These are phyloP conservation scores for Nephila pilipes DNA, from an alignment of 1,140 invertebrate genomes.

Conservation along the genomic window DNA sequence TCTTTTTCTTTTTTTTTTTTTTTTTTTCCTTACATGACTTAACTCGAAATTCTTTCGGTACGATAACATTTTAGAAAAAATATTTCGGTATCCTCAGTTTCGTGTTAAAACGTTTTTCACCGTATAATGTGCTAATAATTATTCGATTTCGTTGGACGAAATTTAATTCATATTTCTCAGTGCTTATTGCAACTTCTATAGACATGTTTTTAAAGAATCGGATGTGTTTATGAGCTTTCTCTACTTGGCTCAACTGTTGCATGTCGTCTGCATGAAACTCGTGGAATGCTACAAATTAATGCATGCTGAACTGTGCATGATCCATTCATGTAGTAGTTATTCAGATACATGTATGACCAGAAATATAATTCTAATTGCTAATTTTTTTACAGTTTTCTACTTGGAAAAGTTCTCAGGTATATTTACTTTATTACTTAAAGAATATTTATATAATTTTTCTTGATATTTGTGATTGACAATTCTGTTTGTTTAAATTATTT, in stretches of 20 bases:
- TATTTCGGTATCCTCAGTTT: too few relatives aligned
- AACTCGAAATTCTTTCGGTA: too few relatives aligned
- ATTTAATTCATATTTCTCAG: too few relatives aligned
- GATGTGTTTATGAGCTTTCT: background rate
- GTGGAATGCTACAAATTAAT: background rate
- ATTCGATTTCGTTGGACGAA: too few relatives aligned
- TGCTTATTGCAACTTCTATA: too few relatives aligned
- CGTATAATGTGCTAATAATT: too few relatives aligned
- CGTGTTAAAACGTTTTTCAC: too few relatives aligned
- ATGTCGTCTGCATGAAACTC: background rate
- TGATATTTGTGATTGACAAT: too few relatives aligned
- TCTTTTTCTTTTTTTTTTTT: too few relatives aligned
- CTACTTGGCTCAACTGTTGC: background rate
- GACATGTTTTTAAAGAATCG: too few relatives aligned
- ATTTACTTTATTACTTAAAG: slow-evolving; percentile 8
- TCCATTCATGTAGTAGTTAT: background rate
- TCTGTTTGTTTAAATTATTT: background rate
- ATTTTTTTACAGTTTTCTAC: slow-evolving; percentile 82
- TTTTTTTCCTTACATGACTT: too few relatives aligned
- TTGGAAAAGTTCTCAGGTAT: slow-evolving; percentile 84
- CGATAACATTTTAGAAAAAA: too few relatives aligned
- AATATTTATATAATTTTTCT: background rate
- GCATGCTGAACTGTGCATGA: background rate
- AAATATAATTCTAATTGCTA: background rate
- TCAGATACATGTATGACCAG: background rate